Evolutionary conservation across 2,797 vertebrate species (phyloP).

Genomic region (Alfaro cultratus): DNA sequence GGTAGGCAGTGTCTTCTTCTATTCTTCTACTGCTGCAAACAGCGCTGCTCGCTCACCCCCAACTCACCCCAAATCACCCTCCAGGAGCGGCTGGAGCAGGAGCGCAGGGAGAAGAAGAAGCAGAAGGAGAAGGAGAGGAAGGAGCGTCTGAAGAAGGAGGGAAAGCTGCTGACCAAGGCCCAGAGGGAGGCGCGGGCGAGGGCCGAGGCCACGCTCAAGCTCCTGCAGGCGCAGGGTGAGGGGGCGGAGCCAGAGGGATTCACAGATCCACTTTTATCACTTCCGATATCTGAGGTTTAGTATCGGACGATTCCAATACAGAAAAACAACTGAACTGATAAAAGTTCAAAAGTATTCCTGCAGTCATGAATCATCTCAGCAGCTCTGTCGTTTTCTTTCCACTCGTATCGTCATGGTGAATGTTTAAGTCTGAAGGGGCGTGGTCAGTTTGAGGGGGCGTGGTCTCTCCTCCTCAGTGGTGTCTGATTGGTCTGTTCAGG

Average conservation of each 20-base stretch:
- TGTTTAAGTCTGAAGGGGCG: too few species aligned
- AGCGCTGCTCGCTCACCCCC: neutral
- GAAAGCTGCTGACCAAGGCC: slow-evolving; percentile 93
- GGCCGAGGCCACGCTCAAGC: slow-evolving; percentile 90
- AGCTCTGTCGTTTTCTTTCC: too few species aligned
- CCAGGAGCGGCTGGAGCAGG: slow-evolving; percentile 93
- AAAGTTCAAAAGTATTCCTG: too few species aligned
- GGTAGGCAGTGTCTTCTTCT: slow-evolving; percentile 70
- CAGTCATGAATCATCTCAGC: too few species aligned
- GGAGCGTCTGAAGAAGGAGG: slow-evolving; percentile 96
- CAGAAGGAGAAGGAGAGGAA: slow-evolving; percentile 98
- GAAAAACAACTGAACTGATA: too few species aligned
- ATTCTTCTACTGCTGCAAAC: neutral
- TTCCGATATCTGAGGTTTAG: too few species aligned
- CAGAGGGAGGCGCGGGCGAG: slow-evolving; percentile 92
- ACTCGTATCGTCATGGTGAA: too few species aligned
- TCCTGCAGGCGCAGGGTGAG: slow-evolving; percentile 93
- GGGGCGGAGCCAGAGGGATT: neutral
- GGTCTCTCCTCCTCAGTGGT: neutral
- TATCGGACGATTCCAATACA: too few species aligned
- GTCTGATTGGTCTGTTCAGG: slow-evolving; percentile 72
- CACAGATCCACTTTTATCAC: too few species aligned
- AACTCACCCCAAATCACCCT: neutral
- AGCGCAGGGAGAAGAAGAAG: slow-evolving; percentile 95
- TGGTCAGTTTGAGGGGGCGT: neutral